Percentiles rank a stretch among this genome's conserved stretches.
phyloP scores from a whole-genome alignment of 2,113 vertebrate genomes.

The Damaliscus lunatus region DNA sequence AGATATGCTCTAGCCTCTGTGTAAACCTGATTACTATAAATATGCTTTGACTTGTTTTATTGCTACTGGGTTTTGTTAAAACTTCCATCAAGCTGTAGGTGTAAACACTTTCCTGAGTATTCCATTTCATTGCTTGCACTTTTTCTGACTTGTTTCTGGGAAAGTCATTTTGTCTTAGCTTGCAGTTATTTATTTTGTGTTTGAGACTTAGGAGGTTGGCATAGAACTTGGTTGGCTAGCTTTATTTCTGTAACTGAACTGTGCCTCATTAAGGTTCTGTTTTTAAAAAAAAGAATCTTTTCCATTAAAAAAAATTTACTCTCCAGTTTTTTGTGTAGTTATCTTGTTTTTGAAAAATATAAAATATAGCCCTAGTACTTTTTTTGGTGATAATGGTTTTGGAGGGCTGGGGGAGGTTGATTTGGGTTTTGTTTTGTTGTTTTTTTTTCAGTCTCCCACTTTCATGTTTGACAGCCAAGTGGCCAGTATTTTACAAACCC shows the following conservation, averaged over 20 bases:
- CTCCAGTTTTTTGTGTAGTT: conserved; percentile 54
- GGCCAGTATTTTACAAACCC: conserved; percentile 18
- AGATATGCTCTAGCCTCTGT: conserved; percentile 38
- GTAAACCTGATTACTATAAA: conserved; percentile 52
- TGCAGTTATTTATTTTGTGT: conserved; percentile 76
- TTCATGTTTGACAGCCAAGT: not conserved
- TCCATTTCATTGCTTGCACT: conserved; percentile 49
- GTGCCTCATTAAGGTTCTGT: conserved; percentile 82
- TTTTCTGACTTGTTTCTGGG: conserved; percentile 86
- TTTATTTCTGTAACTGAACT: conserved; percentile 72
- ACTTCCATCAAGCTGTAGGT: conserved; percentile 69
- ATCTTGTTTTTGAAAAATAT: conserved; percentile 62
- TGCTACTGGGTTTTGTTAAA: conserved; percentile 70
- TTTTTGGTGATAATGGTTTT: not conserved
- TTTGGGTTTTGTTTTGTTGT: not conserved
- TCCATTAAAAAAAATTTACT: conserved; percentile 50
- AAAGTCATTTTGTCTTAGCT: conserved; percentile 87
- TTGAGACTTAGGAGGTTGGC: conserved; percentile 75
- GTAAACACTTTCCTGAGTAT: conserved; percentile 47
- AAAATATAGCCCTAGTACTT: not conserved
- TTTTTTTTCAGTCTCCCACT: not conserved
- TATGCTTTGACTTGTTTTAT: conserved; percentile 60
- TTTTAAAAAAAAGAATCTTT: not conserved
- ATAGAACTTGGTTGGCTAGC: conserved; percentile 80
- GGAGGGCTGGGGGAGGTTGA: not conserved